Evolutionary conservation across 1,140 invertebrate species (phyloP), one percentile per base, ranked within the genome.

Genomic region (Argopecten irradians): DNA sequence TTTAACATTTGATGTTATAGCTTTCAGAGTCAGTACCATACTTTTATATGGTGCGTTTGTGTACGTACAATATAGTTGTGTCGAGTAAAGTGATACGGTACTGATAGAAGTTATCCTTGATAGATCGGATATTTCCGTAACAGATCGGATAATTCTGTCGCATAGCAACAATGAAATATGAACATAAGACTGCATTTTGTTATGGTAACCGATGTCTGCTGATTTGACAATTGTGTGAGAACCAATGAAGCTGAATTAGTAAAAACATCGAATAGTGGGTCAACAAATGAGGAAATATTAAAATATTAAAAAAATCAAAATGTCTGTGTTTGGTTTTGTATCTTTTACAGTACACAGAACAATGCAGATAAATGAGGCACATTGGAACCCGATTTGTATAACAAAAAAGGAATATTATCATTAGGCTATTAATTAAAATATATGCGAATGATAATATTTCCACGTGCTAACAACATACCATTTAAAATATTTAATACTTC

Each of bases 241-340:
- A 7, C 55, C n/a, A 71, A 22, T 71, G 55, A 71, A 28, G 55
- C 55, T 71, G 55, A 71, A 71, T 71, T 71, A 71, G 55, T 71
- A 71, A 71, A n/a, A 71, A 71, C 55, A 71, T 71, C 55, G 55
- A 71, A 71, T 71, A 71, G 55, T 71, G n/a, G 55, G n/a, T 11
- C 7, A 71, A 71, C 55, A 71, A 71, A 1, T 28, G 55, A n/a
- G n/a, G 28, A 71, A 8, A 22, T 28, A 71, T 71, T 28, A 71
- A 71, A 71, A 71, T 28, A 71, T 71, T 71, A 71, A 71, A 71
- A 2, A 71, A 46, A 46, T 16, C 43, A 46, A 22, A 46, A 46
- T 46, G 43, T n/a, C n/a, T n/a, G n/a, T n/a, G n/a, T n/a, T n/a
- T n/a, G n/a, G n/a, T n/a, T n/a, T n/a, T n/a, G n/a, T n/a, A n/a